Evolutionary conservation across 2,113 vertebrate genomes (phyloP), one percentile per base, ranked within the genome.

Genomic region (Synchiropus splendidus): DNA sequence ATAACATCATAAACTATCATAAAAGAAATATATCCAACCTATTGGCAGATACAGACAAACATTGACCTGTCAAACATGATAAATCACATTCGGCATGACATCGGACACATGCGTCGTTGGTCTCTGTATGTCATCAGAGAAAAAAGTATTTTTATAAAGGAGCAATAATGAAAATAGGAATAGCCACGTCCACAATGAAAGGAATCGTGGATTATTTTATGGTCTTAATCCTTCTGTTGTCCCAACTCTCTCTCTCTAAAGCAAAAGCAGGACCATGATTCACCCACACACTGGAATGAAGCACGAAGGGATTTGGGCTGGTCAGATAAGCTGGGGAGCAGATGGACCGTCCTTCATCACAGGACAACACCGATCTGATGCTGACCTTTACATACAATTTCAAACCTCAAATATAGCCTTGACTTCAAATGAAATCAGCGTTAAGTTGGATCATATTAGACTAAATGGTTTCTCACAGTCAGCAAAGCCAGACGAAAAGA

Each of bases 311-410:
- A 72, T 66, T 74, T 74, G 63, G 61, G 39, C 27, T 39, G 67
- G 52, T 67, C 62, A 65, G 61, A 67, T 68, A 59, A 72, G 60
- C 70, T 53, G 45, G 42, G 42, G 43, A 42, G 44, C 16, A 54
- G 57, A 74, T 67, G 70, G 52, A 70, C 51, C 39, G 46, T 40
- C 9, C 62, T 34, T 31, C 36, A 49, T 47, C 39, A 60, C 49
- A 57, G 57, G 38, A 27, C 21, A 27, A 27, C 21, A 27, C 21
- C 21, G 21, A 27, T 38, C 51, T 18, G 16, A 18, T 17, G 37
- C 10, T 3, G n/a, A 10, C 10, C 27, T 18, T 50, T 21, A 47
- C 54, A 60, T 48, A 13, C 51, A 51, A 56, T 39, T 17, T 1
- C 14, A 45, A 12, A 2, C 31, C 17, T 11, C 10, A 40, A 9